Conservation (phyloP, 2,797 vertebrate genomes). For the Tauraco hartlaubi region DNA sequence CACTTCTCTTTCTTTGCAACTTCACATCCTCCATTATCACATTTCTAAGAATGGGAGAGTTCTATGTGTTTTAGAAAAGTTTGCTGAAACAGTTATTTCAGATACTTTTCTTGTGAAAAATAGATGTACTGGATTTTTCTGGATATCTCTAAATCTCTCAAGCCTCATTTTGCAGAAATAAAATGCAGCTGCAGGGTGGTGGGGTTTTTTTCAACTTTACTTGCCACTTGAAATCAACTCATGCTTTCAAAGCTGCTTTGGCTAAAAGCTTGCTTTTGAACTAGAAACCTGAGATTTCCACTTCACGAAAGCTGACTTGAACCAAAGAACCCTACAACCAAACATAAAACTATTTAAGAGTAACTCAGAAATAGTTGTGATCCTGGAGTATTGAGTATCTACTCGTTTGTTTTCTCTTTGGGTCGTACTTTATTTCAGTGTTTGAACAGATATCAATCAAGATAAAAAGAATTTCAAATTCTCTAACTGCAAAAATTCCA, state of each 20-base stretch:
- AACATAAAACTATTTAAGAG: not conserved
- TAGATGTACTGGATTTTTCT: not conserved
- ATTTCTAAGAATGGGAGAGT: not conserved
- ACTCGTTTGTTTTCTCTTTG: not conserved
- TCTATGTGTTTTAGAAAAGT: not conserved
- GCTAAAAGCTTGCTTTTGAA: not conserved
- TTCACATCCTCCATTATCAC: not conserved
- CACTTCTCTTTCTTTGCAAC: not conserved
- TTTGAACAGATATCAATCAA: not conserved
- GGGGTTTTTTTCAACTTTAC: not conserved
- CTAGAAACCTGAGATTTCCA: not conserved
- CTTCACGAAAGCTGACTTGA: not conserved
- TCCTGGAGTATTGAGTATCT: not conserved
- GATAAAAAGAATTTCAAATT: not conserved
- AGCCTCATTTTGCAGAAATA: not conserved
- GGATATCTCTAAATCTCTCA: not conserved
- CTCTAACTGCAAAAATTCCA: not conserved
- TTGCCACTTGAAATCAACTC: not conserved
- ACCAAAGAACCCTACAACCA: not conserved
- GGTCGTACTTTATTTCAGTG: not conserved
- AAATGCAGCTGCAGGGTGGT: not conserved
- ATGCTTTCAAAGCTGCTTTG: not conserved
- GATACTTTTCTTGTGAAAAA: not conserved
- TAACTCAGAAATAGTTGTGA: not conserved
- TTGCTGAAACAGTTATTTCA: not conserved